These are phyloP conservation scores for Gallinago nigripennis DNA, from an alignment of 2,797 vertebrate species.

Conservation along the genomic window DNA sequence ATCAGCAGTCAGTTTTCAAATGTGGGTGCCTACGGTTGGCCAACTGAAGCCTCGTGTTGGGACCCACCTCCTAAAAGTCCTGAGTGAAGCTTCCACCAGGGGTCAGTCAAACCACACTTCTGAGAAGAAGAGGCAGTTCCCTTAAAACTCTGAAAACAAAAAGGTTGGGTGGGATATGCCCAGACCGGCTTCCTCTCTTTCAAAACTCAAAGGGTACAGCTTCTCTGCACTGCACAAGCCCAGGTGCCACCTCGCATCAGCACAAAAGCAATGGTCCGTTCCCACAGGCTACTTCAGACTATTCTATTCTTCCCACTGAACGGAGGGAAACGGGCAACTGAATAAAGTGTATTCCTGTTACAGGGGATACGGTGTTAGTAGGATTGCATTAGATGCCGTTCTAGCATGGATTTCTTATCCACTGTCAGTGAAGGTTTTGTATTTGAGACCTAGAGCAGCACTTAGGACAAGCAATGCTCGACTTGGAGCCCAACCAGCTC, in stretches of 20 bases:
- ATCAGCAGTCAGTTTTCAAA: not conserved
- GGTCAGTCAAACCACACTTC: not conserved
- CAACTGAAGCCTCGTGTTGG: accelerated
- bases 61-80: not conserved
- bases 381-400: not conserved
- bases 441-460: not conserved
- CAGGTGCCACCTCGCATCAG: not conserved
- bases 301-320: not conserved
- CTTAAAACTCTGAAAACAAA: not conserved
- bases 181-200: not conserved
- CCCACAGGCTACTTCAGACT: not conserved
- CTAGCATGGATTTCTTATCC: not conserved
- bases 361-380: not conserved
- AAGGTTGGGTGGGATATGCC: not conserved
- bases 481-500: not conserved
- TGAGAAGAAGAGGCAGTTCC: accelerated
- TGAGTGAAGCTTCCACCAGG: slow-evolving; percentile 4
- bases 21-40: not conserved
- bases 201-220: not conserved
- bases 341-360: not conserved
- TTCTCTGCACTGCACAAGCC: not conserved
- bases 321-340: not conserved
- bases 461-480: not conserved
- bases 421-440: not conserved
- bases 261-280: not conserved